phyloP scores from a whole-genome alignment of 1,140 invertebrate species.

The Zaprionus taronus region DNA sequence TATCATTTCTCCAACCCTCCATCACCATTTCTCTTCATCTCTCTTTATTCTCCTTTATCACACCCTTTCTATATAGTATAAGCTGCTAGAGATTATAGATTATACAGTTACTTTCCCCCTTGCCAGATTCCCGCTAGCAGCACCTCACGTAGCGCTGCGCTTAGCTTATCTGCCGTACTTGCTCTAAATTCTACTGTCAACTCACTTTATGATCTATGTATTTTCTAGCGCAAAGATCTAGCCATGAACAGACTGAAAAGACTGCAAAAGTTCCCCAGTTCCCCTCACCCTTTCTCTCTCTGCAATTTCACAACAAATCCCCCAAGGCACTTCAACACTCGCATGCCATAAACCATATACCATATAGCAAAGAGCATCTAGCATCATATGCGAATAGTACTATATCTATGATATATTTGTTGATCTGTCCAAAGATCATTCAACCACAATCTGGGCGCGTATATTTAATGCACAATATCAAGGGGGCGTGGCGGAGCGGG shows the following conservation, averaged over 20 bases:
- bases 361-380: conserved; percentile 15
- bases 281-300: not conserved
- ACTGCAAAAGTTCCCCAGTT: not conserved
- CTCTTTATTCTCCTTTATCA: too few relatives aligned
- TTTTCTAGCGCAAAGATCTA: not conserved
- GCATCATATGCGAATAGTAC: conserved; percentile 36
- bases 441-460: conserved; percentile 36
- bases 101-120: not conserved
- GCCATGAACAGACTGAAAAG: not conserved
- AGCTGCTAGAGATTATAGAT: not conserved
- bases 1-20: not conserved
- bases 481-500: not conserved
- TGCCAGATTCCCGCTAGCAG: too few relatives aligned
- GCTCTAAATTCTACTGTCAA: conserved; percentile 7
- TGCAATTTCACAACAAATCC: conserved; percentile 13
- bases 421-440: conserved; percentile 65
- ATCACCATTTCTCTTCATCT: too few relatives aligned
- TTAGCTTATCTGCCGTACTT: not conserved
- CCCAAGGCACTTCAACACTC: not conserved
- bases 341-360: not conserved
- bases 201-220: conserved; percentile 1
- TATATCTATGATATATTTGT: conserved; percentile 37
- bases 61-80: not conserved
- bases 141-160: not conserved
- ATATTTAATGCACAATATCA: conserved; percentile 52